Evolutionary conservation across 2,797 vertebrate species (phyloP), one percentile per base, ranked within the genome.

Genomic region (Falco novaeseelandiae): DNA sequence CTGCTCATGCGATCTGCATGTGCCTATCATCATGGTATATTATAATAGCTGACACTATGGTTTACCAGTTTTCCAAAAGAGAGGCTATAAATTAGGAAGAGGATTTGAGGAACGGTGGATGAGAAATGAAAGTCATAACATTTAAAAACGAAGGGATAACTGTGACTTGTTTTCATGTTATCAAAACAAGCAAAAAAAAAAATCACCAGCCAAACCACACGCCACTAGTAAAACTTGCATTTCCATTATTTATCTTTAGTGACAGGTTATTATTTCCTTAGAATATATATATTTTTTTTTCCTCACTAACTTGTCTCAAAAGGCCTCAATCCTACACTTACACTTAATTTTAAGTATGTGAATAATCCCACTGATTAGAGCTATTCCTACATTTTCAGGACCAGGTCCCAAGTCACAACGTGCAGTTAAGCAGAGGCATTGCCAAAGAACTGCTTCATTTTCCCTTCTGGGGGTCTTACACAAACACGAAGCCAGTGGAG

Each of bases 21-120:
- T 89, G 93, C 92, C 89, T 83, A 92, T 95, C 93, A 91, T 85
- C 96, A 82, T 91, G 93, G 67, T 81, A 87, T 91, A 94, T 42
- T 95, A 93, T 94, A 96, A 93, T 97, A 98, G 95, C 96, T 97
- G 94, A 97, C 96, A 93, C 84, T 54, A 87, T 81, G 84, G 92
- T 93, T 77, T 94, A 96, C 67, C 87, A 93, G 71, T 93, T 96
- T 91, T 95, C 91, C 93, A 97, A 81, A 97, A 95, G 83, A 96
- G 59, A 96, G 85, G 67, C 88, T 95, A 83, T n/a, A 92, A 96
- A 96, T 96, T 89, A 90, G 89, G 90, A 69, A 83, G 55, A 34
- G 51, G 83, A 93, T 94, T 59, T 82, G 36, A 78, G 73, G 85
- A 57, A 90, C 49, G 82, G 66, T 44, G 58, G 67, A 62, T 89